These are phyloP conservation scores for Pseudochirops corinnae DNA, from an alignment of 2,797 vertebrate genomes.

Conservation along the genomic window DNA sequence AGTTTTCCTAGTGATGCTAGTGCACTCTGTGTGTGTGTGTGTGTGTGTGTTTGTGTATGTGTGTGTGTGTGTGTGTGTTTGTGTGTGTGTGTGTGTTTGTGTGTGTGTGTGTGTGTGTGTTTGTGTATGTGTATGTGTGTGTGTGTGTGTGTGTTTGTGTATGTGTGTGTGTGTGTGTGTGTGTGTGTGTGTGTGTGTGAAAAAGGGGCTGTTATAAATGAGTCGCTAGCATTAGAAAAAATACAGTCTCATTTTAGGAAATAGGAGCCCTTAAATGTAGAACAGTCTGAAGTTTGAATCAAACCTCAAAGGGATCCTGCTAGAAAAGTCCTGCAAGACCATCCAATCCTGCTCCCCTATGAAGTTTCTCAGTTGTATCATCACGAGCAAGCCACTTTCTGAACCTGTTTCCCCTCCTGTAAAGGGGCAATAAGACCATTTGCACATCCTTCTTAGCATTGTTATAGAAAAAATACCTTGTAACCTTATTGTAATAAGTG, in stretches of 20 bases:
- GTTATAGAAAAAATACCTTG: not conserved
- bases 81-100: no score
- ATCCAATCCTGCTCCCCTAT: not conserved
- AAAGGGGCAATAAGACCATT: not conserved
- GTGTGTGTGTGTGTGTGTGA: no score
- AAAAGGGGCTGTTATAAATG: not conserved
- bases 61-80: no score
- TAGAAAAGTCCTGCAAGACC: not conserved
- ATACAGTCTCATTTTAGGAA: not conserved
- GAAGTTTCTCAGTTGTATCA: not conserved
- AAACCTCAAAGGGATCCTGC: not conserved
- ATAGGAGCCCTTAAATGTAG: not conserved
- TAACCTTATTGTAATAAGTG: not conserved
- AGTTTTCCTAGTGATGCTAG: not conserved
- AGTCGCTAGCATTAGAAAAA: not conserved
- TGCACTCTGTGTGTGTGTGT: no score
- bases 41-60: no score
- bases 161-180: no score
- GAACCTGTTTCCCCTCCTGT: not conserved
- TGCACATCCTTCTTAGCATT: not conserved
- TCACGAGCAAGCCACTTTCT: not conserved
- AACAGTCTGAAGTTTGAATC: not conserved
- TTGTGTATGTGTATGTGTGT: no score
- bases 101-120: no score
- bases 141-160: no score